A percentile compares a stretch with the other conserved stretches of the same genome.
These are phyloP conservation scores for Melanotaenia parkinsoni DNA, from an alignment of 2,797 vertebrate genomes.

Conservation along the genomic window DNA sequence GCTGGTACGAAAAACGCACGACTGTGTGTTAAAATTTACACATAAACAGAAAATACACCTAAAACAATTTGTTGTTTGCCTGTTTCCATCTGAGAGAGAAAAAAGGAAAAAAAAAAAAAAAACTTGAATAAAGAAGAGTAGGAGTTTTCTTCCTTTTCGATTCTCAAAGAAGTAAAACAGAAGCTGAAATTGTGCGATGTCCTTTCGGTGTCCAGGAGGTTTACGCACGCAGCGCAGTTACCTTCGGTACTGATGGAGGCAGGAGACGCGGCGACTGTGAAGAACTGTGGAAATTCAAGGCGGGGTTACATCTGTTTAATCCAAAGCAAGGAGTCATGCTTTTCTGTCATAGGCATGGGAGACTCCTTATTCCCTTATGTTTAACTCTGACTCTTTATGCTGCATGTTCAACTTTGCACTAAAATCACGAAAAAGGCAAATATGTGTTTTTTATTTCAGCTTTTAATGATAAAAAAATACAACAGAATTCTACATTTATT, in stretches of 20 bases:
- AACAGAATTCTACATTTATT: too few relatives aligned
- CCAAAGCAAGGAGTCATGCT: constrained; percentile 36
- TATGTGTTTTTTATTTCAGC: neutral
- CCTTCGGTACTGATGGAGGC: constrained; percentile 63
- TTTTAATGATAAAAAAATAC: too few relatives aligned
- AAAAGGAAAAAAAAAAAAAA: neutral
- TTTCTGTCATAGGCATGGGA: constrained; percentile 15
- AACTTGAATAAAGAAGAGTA: neutral
- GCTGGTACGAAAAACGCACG: neutral
- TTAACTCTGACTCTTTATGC: neutral
- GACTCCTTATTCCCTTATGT: constrained; percentile 14
- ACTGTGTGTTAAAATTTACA: neutral
- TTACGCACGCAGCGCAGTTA: constrained; percentile 75
- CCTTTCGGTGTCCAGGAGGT: constrained; percentile 56
- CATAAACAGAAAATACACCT: constrained; percentile 4
- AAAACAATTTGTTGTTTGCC: neutral
- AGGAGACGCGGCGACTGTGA: constrained; percentile 51
- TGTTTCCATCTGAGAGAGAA: neutral
- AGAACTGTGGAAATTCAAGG: constrained; percentile 69
- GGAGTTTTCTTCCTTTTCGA: constrained; percentile 10
- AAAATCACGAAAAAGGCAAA: neutral
- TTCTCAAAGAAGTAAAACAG: constrained; percentile 5
- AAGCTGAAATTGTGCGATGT: constrained; percentile 37
- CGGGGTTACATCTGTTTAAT: constrained; percentile 74
- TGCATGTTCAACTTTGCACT: neutral